Percentiles rank a stretch among this genome's conserved stretches.
These are phyloP conservation scores for Dusona sp. DNA, from an alignment of 2,888 invertebrate genomes.

Conservation along the genomic window DNA sequence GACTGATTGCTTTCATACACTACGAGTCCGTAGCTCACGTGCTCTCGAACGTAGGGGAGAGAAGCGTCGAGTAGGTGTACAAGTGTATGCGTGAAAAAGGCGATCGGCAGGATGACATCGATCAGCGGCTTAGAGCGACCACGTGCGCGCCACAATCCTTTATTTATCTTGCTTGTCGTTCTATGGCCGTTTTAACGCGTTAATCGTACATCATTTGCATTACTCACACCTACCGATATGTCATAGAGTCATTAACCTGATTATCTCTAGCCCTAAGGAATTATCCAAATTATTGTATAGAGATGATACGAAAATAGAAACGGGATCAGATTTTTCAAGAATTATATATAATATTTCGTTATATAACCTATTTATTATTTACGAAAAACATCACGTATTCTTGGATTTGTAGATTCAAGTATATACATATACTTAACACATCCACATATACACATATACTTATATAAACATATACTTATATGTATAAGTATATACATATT, in stretches of 20 bases:
- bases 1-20: slow-evolving; percentile 51
- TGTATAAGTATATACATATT: background rate
- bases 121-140: slow-evolving; percentile 48
- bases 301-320: background rate
- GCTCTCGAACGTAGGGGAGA: background rate
- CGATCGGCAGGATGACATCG: slow-evolving; percentile 61
- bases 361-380: slow-evolving; percentile 6
- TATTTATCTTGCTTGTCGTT: slow-evolving; percentile 42
- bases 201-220: slow-evolving; percentile 9
- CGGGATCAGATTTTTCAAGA: background rate
- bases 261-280: slow-evolving; percentile 2
- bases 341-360: background rate
- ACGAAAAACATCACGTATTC: slow-evolving; percentile 42
- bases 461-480: too few relatives aligned
- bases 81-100: slow-evolving; percentile 23
- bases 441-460: too few relatives aligned
- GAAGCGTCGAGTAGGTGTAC: background rate
- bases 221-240: slow-evolving; percentile 20
- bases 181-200: background rate
- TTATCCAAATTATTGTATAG: background rate
- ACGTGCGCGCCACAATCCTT: slow-evolving; percentile 37
- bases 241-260: slow-evolving; percentile 22
- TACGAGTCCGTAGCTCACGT: background rate
- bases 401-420: background rate
- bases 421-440: background rate